phyloP scores from a whole-genome alignment of 2,888 invertebrate species.

The Tipula unca region DNA sequence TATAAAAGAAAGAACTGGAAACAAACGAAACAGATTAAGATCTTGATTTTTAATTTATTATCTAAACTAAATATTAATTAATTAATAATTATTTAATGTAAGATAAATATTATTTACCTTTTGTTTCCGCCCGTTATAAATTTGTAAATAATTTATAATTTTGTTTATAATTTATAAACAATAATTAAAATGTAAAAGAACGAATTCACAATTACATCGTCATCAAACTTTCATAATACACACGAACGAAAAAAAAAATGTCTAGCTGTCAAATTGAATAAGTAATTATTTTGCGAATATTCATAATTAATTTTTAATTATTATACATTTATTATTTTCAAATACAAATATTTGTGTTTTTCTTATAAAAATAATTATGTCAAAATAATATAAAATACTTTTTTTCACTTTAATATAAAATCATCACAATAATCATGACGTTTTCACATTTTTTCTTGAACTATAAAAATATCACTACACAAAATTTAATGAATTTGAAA shows the following conservation, averaged over 20 bases:
- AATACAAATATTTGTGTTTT: not conserved
- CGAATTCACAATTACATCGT: not conserved
- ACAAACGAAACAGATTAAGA: not conserved
- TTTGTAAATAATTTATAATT: not conserved
- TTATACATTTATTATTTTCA: not conserved
- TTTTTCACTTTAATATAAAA: not conserved
- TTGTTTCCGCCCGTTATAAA: not conserved
- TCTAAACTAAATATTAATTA: not conserved
- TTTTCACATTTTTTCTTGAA: not conserved
- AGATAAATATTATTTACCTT: not conserved
- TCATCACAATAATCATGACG: not conserved
- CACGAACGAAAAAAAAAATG: not conserved
- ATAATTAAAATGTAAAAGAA: not conserved
- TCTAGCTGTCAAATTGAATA: not conserved
- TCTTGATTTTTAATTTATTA: not conserved
- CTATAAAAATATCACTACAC: not conserved
- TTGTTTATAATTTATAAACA: not conserved
- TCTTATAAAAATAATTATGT: not conserved
- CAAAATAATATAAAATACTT: not conserved
- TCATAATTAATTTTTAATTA: not conserved
- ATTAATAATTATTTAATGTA: not conserved
- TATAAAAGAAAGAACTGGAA: not conserved
- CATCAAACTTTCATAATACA: slow-evolving; percentile 4
- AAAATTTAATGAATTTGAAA: not conserved
- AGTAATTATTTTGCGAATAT: not conserved